phyloP scores from a whole-genome alignment of 2,113 vertebrate genomes.

The Colaptes auratus region DNA sequence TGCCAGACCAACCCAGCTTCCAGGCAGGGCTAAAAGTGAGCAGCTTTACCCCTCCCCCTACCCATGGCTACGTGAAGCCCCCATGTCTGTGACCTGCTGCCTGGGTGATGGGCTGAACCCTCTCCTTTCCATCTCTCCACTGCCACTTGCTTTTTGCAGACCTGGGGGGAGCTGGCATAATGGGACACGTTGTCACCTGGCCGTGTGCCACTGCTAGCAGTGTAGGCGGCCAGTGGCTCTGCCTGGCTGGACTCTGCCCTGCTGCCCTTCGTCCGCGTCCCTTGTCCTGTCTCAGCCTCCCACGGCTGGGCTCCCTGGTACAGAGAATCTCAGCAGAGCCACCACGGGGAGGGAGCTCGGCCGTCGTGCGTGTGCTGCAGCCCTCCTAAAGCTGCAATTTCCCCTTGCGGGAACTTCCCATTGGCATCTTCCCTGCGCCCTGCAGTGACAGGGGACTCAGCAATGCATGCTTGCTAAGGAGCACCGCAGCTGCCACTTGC shows the following conservation, averaged over 20 bases:
- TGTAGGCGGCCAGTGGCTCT: not conserved
- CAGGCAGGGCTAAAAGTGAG: constrained; percentile 91
- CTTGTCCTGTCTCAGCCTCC: not conserved
- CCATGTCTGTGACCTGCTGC: not conserved
- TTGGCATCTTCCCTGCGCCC: fast-evolving
- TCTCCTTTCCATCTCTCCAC: not conserved
- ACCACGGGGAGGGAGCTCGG: not conserved
- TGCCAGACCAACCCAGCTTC: constrained; percentile 84
- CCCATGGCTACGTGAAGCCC: fast-evolving
- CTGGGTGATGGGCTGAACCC: not conserved
- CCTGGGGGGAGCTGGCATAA: not conserved
- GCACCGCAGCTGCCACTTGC: not conserved
- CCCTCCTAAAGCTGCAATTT: not conserved
- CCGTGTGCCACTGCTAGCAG: not conserved
- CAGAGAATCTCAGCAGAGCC: fast-evolving
- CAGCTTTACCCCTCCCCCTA: not conserved
- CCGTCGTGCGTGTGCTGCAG: fast-evolving
- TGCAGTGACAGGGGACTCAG: fast-evolving
- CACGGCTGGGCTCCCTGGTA: fast-evolving
- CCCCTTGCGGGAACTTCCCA: not conserved
- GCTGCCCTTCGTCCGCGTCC: not conserved
- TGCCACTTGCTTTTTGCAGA: not conserved
- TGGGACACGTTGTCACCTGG: not conserved
- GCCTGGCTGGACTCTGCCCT: constrained; percentile 24
- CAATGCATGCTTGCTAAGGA: not conserved